Conservation (phyloP, 2,888 invertebrate species). For the Sarcophaga carnaria region DNA sequence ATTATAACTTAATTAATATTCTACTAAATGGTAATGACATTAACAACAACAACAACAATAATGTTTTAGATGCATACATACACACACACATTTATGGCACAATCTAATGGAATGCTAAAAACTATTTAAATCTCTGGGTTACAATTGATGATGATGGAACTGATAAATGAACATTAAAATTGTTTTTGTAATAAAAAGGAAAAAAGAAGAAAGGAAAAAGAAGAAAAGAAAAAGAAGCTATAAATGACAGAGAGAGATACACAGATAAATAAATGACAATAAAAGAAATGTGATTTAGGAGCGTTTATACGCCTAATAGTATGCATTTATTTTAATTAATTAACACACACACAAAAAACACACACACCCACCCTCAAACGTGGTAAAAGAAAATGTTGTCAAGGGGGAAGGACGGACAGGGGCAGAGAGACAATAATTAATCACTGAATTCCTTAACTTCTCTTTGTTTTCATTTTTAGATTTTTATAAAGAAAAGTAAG, state of each 20-base stretch:
- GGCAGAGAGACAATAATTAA: slow-evolving; percentile 30
- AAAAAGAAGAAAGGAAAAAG: background rate
- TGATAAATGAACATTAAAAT: slow-evolving; percentile 29
- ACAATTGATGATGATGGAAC: background rate
- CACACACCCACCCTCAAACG: background rate
- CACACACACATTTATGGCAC: background rate
- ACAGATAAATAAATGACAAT: background rate
- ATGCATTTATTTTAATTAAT: slow-evolving; percentile 61
- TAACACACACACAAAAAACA: background rate
- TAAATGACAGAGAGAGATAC: too few species aligned
- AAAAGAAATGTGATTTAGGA: background rate
- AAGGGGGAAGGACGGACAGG: background rate
- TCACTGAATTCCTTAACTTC: slow-evolving; percentile 30
- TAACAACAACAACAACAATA: background rate
- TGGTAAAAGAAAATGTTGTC: background rate
- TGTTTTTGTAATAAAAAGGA: background rate
- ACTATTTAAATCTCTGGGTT: background rate
- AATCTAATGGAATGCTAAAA: background rate
- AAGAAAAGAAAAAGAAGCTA: background rate
- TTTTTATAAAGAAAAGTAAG: background rate
- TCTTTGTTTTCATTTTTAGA: slow-evolving; percentile 2
- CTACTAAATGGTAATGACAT: slow-evolving; percentile 27
- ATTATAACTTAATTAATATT: slow-evolving; percentile 61
- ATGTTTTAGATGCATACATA: background rate
- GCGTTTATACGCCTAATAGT: background rate